Evolutionary conservation across 2,797 vertebrate genomes (phyloP).

Genomic region (Sebastes dallii): DNA sequence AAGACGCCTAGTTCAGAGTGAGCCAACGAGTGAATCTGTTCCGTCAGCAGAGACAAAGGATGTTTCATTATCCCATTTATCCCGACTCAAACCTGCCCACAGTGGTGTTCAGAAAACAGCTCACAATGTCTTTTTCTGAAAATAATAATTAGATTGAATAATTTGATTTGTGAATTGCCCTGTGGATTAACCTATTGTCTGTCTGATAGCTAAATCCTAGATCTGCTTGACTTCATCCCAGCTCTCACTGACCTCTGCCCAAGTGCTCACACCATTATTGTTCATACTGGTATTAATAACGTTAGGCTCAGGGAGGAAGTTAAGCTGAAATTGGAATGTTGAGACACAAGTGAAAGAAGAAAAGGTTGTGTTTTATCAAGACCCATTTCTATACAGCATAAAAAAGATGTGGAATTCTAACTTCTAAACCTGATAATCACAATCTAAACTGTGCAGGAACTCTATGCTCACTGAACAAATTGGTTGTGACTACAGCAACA

Average conservation of each 20-base stretch:
- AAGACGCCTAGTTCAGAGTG: no score
- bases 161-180: constrained; percentile 43
- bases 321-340: neutral
- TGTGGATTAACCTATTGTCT: constrained; percentile 34
- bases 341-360: neutral
- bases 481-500: neutral
- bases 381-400: neutral
- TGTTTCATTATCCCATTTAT: constrained; percentile 18
- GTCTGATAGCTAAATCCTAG: constrained; percentile 23
- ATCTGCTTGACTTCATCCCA: constrained; percentile 18
- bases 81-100: neutral
- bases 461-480: neutral
- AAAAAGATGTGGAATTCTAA: neutral
- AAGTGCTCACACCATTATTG: constrained; percentile 15
- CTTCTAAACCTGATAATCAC: neutral
- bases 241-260: constrained; percentile 19
- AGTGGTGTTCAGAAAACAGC: neutral
- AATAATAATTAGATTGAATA: constrained; percentile 39
- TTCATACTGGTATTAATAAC: constrained; percentile 17
- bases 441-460: neutral
- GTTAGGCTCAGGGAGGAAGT: neutral
- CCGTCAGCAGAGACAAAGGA: neutral
- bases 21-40: no score
- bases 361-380: neutral
- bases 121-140: neutral